Conservation (phyloP, 2,113 vertebrate species). For the Cyphomyrus plagiostoma region DNA sequence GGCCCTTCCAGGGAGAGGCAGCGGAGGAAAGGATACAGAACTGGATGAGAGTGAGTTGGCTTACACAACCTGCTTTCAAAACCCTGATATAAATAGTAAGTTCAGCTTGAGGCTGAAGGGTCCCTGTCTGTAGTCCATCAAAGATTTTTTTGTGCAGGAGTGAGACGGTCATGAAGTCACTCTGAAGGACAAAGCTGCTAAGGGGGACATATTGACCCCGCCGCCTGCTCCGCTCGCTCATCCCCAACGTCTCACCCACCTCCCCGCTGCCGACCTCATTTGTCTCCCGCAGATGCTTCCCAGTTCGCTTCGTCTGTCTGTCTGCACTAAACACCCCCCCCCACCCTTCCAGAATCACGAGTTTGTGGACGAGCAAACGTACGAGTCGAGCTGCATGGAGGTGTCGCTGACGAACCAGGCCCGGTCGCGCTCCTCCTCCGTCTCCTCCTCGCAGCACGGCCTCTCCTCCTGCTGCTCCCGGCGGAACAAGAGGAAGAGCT, state of each 20-base stretch:
- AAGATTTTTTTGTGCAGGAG: neutral
- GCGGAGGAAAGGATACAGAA: neutral
- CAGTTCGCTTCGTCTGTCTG: no score
- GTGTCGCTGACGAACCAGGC: conserved; percentile 69
- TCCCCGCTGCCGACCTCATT: neutral
- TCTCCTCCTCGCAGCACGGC: conserved; percentile 64
- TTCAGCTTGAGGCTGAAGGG: neutral
- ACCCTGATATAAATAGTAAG: neutral
- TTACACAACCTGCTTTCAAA: neutral
- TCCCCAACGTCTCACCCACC: neutral
- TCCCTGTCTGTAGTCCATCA: neutral
- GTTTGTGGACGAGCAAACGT: conserved; percentile 86
- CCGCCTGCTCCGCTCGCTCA: neutral
- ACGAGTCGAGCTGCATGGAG: conserved; percentile 78
- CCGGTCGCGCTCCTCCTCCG: conserved; percentile 73
- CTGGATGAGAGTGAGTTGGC: neutral
- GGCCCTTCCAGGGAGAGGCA: neutral
- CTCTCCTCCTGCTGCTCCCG: conserved; percentile 80
- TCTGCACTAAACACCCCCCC: neutral
- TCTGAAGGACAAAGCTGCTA: neutral
- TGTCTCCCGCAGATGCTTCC: neutral
- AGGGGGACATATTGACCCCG: neutral
- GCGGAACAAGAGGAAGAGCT: conserved; percentile 80
- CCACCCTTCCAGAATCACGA: conserved; percentile 74
- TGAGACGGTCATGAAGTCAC: neutral